A percentile compares a stretch with the other conserved stretches of the same genome.
Evolutionary conservation across 2,888 invertebrate genomes (phyloP).

Genomic region (Philereme vetulata): DNA sequence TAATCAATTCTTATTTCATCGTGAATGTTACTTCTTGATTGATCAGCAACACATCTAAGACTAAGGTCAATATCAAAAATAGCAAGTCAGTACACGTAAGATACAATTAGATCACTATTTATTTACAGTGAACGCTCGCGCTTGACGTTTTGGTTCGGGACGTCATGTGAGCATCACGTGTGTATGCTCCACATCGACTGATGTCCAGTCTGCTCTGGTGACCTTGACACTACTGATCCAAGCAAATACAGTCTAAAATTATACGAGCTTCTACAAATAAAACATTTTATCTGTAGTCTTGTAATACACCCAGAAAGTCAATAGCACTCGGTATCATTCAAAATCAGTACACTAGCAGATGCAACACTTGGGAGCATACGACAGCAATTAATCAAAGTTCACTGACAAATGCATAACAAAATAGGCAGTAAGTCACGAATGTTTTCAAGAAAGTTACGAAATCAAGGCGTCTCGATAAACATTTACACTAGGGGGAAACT

Average conservation of each 20-base stretch:
- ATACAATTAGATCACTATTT: conserved; percentile 82
- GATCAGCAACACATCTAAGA: conserved; percentile 31
- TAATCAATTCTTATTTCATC: conserved; percentile 23
- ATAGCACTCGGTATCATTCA: conserved; percentile 32
- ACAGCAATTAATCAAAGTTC: conserved; percentile 34
- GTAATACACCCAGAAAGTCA: conserved; percentile 29
- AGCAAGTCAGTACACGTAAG: conserved; percentile 54
- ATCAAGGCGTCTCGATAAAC: conserved; percentile 52
- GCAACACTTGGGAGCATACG: conserved; percentile 19
- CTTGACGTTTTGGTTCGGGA: conserved; percentile 38
- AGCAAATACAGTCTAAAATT: conserved; percentile 46
- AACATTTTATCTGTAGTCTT: conserved; percentile 28
- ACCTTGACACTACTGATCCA: conserved; percentile 69
- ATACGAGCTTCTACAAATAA: conserved; percentile 42
- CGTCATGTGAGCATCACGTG: conserved; percentile 61
- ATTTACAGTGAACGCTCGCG: conserved; percentile 71
- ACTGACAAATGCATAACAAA: conserved; percentile 40
- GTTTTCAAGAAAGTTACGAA: conserved; percentile 55
- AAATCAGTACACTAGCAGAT: conserved; percentile 22
- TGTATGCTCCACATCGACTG: conserved; percentile 55
- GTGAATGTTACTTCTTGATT: conserved; percentile 15
- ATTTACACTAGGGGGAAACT: conserved; percentile 56
- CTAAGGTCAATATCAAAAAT: conserved; percentile 67
- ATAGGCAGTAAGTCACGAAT: conserved; percentile 39
- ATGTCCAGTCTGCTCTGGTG: conserved; percentile 56